A percentile compares a stretch with the other conserved stretches of the same genome.
These are phyloP conservation scores for Meloidogyne chitwoodi DNA, from an alignment of 1,140 invertebrate genomes.

Conservation along the genomic window DNA sequence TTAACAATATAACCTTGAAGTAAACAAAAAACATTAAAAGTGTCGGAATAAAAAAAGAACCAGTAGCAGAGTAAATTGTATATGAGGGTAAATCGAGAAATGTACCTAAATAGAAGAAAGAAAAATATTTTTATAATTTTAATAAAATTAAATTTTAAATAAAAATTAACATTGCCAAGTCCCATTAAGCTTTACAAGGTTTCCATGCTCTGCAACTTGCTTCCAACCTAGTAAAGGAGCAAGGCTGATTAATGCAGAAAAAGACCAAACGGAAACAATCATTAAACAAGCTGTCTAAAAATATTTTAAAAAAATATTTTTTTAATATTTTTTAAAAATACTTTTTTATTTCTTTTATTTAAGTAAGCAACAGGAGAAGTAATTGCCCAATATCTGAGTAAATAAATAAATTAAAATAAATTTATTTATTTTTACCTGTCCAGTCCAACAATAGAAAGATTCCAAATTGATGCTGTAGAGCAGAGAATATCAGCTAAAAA, in stretches of 20 bases:
- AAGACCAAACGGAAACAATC: constrained; percentile 58
- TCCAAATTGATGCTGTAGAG: constrained; percentile 58
- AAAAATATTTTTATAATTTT: background rate
- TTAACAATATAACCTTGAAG: constrained; percentile 55
- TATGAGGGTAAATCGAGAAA: constrained; percentile 57
- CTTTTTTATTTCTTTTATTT: constrained; percentile 49
- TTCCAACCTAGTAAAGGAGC: constrained; percentile 59
- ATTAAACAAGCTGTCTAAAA: constrained; percentile 50
- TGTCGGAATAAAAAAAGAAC: constrained; percentile 59
- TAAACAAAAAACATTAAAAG: constrained; percentile 60
- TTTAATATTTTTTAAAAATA: background rate
- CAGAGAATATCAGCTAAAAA: constrained; percentile 56
- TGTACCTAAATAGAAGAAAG: constrained; percentile 27
- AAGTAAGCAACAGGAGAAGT: constrained; percentile 57
- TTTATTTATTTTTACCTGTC: constrained; percentile 34
- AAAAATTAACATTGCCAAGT: constrained; percentile 38
- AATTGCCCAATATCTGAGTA: constrained; percentile 55
- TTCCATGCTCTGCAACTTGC: constrained; percentile 50
- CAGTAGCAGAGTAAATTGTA: constrained; percentile 57
- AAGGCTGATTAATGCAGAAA: constrained; percentile 53
- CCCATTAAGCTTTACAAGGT: constrained; percentile 49
- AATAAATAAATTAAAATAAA: background rate
- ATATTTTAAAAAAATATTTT: constrained; percentile 22
- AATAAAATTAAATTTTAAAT: background rate
- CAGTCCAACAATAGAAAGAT: constrained; percentile 55